Evolutionary conservation across 2,888 invertebrate species (phyloP), one percentile per base, ranked within the genome.

Genomic region (Diadegma fenestrale): DNA sequence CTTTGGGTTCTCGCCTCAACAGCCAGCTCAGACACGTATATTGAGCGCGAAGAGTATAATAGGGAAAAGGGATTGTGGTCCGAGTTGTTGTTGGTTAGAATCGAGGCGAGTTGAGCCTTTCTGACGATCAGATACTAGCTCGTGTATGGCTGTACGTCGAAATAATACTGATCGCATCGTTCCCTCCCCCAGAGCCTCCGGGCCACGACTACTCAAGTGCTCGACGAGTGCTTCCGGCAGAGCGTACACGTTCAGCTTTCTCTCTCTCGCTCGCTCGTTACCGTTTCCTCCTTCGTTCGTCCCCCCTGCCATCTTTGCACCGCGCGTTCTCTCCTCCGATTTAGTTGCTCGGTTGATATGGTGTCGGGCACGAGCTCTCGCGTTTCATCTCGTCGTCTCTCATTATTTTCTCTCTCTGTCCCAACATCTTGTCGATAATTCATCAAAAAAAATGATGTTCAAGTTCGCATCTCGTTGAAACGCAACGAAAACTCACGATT

Each of bases 151-250:
- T 82, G 80, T 22, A 73, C 81, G 76, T 69, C 71, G 86, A 84
- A 88, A 87, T 87, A 87, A 88, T 87, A 82, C 82, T 85, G 79
- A 85, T 87, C 83, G 82, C 80, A 79, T 86, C 85, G 84, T 72
- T 68, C 79, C 85, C 82, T 69, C 82, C 80, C 51, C 63, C 64
- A 73, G 58, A 81, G 77, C 82, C 82, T 73, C 79, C 79, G 63
- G 45, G 79, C 75, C 69, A 77, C 73, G 84, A 78, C 87, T 85
- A 81, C 87, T 86, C 85, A 87, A 89, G 88, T 88, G 88, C 83
- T 86, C 85, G 89, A 88, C 89, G 87, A 89, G 88, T 88, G 87
- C 88, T 89, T 89, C 89, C 88, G 89, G 86, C 83, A 87, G 87
- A 86, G 73, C 86, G 87, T 87, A 85, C 80, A 80, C 83, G 86